These are phyloP conservation scores for Alosa sapidissima DNA, from an alignment of 2,797 vertebrate species.

Conservation along the genomic window DNA sequence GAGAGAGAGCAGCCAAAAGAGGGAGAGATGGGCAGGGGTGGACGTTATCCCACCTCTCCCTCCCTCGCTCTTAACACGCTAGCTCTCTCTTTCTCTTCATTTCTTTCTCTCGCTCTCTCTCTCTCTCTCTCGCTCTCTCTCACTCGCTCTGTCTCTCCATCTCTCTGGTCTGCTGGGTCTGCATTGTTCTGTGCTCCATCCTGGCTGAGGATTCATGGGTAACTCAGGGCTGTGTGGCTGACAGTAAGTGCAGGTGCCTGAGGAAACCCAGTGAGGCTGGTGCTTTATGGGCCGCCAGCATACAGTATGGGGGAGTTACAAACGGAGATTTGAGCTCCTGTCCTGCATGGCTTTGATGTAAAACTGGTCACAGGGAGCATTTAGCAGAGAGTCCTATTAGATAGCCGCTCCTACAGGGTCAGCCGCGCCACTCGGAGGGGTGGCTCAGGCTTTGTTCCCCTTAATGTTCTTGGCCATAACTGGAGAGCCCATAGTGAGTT, in stretches of 20 bases:
- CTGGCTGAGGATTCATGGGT: neutral
- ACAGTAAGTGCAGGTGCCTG: neutral
- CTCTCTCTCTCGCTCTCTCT: neutral
- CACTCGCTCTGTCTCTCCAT: neutral
- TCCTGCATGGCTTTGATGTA: neutral
- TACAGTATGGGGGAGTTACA: neutral
- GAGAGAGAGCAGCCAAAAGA: neutral
- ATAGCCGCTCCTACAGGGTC: neutral
- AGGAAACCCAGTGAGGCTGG: neutral
- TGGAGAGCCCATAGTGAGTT: neutral
- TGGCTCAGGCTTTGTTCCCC: neutral
- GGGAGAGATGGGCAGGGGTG: neutral
- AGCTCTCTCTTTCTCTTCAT: neutral
- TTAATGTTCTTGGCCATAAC: neutral
- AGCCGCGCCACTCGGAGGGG: neutral
- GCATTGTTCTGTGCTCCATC: neutral
- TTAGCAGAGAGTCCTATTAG: neutral
- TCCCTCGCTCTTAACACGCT: neutral
- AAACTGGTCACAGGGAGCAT: neutral
- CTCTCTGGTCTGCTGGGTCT: neutral
- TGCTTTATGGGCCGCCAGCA: neutral
- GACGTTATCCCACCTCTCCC: neutral
- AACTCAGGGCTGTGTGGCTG: neutral
- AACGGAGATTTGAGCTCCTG: neutral
- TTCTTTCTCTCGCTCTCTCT: neutral